phyloP scores from a whole-genome alignment of 64 coral and sea anemone species.

The Pachyseris speciosa region DNA sequence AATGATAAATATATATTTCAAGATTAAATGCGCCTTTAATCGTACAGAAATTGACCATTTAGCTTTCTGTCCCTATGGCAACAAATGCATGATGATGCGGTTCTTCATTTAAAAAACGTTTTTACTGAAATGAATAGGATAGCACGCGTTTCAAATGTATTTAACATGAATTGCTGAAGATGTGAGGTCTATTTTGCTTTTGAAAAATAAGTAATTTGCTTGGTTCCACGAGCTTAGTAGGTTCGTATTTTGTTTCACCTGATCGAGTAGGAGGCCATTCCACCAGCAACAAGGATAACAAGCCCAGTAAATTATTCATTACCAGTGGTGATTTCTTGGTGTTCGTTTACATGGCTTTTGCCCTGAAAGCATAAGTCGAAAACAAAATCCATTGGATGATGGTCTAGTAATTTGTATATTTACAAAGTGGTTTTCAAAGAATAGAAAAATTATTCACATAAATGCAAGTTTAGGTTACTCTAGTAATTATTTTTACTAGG shows the following conservation, averaged over 20 bases:
- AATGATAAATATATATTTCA: no score
- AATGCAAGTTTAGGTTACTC: not conserved
- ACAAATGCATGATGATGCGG: not conserved
- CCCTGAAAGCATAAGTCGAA: not conserved
- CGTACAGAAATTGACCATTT: not conserved
- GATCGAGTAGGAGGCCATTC: conserved; percentile 34
- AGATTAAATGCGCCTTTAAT: no score
- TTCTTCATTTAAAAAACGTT: no score
- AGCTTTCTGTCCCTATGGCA: not conserved
- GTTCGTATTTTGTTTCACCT: conserved; percentile 31
- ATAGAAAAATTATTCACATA: not conserved
- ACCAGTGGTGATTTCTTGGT: not conserved
- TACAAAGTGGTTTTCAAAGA: not conserved
- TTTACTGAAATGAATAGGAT: no score
- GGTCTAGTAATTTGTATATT: not conserved
- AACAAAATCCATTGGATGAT: not conserved
- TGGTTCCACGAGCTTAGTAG: no score
- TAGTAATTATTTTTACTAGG: not conserved
- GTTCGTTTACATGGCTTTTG: conserved; percentile 22
- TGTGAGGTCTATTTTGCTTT: no score
- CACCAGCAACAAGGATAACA: conserved; percentile 41
- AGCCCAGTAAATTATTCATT: conserved; percentile 55
- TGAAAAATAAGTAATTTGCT: no score
- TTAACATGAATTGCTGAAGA: no score
- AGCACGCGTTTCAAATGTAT: no score